These are phyloP conservation scores for Lordiphosa andalusiaca DNA, from an alignment of 2,888 invertebrate genomes.

Conservation along the genomic window DNA sequence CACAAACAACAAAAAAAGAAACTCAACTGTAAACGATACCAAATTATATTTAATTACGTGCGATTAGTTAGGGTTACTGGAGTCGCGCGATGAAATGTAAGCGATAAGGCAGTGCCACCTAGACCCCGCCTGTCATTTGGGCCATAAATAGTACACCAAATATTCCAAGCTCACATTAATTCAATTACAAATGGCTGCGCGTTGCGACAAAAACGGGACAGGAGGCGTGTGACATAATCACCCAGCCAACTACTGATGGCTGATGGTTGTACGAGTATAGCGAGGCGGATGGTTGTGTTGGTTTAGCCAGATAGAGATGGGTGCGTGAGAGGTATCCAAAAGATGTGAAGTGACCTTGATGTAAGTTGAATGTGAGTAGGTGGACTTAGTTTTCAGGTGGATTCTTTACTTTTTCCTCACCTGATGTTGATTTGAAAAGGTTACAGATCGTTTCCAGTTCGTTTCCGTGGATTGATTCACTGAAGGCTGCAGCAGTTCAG, in stretches of 20 bases:
- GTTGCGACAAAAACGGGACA: conserved; percentile 50
- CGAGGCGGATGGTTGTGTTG: too few species aligned
- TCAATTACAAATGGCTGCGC: conserved; percentile 75
- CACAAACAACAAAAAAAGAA: conserved; percentile 23
- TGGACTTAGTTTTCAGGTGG: too few species aligned
- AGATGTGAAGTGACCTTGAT: too few species aligned
- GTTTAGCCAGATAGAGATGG: too few species aligned
- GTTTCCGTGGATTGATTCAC: too few species aligned
- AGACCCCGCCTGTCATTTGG: conserved; percentile 59
- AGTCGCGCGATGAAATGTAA: conserved; percentile 76
- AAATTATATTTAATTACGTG: conserved; percentile 78
- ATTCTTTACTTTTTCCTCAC: too few species aligned
- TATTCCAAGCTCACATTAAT: conserved; percentile 56
- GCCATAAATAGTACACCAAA: conserved; percentile 47
- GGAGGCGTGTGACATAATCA: conserved; percentile 74
- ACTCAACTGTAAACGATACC: conserved; percentile 74
- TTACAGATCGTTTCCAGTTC: too few species aligned
- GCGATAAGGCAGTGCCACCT: conserved; percentile 60
- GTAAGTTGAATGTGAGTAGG: too few species aligned
- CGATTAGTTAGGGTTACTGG: conserved; percentile 79
- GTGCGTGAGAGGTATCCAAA: too few species aligned
- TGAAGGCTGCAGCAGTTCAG: too few species aligned
- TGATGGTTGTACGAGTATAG: background rate
- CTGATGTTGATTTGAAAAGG: too few species aligned
- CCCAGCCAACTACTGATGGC: conserved; percentile 29